These are phyloP conservation scores for Rhopalosiphum padi DNA, from an alignment of 1,140 invertebrate genomes.

Conservation along the genomic window DNA sequence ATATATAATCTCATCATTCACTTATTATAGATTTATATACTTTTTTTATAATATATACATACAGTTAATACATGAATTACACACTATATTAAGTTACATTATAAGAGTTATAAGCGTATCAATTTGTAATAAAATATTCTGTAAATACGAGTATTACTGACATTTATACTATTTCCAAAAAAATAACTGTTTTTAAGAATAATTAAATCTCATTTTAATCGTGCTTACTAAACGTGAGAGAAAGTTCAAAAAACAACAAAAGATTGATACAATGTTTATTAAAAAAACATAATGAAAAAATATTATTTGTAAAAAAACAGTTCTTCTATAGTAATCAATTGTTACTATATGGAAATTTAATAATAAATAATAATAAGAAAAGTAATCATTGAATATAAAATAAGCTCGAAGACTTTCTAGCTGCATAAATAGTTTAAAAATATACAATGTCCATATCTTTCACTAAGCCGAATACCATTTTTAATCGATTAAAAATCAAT, in stretches of 20 bases:
- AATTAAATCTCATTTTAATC: conserved; percentile 23
- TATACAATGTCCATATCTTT: background rate
- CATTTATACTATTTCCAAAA: background rate
- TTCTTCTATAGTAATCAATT: conserved; percentile 33
- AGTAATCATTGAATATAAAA: background rate
- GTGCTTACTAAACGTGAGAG: conserved; percentile 38
- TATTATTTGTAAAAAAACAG: conserved; percentile 28
- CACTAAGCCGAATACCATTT: background rate
- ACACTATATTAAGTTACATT: background rate
- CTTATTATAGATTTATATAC: background rate
- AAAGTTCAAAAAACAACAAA: conserved; percentile 40
- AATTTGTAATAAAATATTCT: conserved; percentile 3
- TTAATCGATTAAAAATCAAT: conserved; percentile 18
- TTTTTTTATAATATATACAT: background rate
- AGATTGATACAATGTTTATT: background rate
- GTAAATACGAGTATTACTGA: background rate
- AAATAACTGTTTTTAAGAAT: background rate
- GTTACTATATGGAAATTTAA: conserved; percentile 6
- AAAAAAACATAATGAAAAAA: conserved; percentile 41
- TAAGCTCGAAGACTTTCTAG: conserved; percentile 43
- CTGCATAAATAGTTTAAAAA: background rate
- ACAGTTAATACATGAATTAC: background rate
- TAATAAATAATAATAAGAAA: conserved; percentile 51
- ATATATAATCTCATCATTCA: background rate
- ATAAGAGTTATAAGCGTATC: background rate